Conservation (phyloP, 2,113 vertebrate genomes). For the Phalacrocorax aristotelis region DNA sequence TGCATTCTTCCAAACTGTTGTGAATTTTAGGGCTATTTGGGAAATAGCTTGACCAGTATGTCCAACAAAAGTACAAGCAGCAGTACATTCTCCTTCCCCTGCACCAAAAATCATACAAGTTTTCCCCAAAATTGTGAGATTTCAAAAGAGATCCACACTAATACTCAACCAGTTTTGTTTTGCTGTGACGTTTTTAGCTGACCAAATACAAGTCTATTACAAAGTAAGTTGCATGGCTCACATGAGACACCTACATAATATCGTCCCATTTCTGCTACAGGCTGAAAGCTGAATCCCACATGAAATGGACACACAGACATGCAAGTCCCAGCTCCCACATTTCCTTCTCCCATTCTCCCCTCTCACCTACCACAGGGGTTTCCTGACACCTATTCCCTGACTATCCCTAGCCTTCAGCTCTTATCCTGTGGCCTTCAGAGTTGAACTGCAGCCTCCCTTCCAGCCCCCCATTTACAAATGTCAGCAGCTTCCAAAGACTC, state of each 20-base stretch:
- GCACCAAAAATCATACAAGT: background rate
- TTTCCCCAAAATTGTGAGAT: background rate
- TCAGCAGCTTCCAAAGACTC: background rate
- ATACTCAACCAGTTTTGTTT: background rate
- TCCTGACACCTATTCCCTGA: background rate
- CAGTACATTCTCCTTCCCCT: background rate
- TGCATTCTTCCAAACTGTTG: background rate
- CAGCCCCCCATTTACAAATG: background rate
- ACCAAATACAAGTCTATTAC: background rate
- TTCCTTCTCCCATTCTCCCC: background rate
- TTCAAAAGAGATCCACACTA: background rate
- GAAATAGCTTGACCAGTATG: background rate
- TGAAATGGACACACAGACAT: background rate
- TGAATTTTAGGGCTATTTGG: background rate
- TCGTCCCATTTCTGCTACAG: background rate
- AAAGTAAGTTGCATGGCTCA: background rate
- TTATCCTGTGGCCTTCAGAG: background rate
- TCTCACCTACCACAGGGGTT: background rate
- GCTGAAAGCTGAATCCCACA: background rate
- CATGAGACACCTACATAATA: background rate
- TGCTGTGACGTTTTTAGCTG: background rate
- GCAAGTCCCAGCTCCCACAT: background rate
- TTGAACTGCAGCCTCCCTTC: background rate
- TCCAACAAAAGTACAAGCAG: background rate
- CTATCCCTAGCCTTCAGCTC: background rate